phyloP scores from a whole-genome alignment of 2,888 invertebrate genomes.

The Caenorhabditis angaria region DNA sequence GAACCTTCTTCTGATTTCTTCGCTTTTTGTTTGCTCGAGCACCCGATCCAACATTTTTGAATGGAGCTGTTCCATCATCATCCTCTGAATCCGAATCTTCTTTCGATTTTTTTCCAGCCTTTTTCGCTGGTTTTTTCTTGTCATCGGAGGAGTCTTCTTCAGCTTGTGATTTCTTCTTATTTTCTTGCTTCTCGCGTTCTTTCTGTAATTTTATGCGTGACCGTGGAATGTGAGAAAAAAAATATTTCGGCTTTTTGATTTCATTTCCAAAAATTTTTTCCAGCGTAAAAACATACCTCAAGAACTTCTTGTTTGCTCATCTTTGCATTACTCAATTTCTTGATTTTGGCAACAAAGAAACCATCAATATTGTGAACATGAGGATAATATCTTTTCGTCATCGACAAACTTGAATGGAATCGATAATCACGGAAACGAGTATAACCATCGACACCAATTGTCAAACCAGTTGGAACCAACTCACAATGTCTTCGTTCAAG shows the following conservation, averaged over 20 bases:
- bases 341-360: slow-evolving; percentile 96
- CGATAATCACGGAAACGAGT: slow-evolving; percentile 77
- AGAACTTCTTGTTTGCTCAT: slow-evolving; percentile 43
- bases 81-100: slow-evolving; percentile 23
- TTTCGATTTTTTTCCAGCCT: slow-evolving; percentile 15
- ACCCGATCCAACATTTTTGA: slow-evolving; percentile 45
- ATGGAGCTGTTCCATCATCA: slow-evolving; percentile 25
- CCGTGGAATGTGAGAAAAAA: too few species aligned
- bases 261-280: too few species aligned
- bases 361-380: slow-evolving; percentile 99
- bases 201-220: slow-evolving; percentile 10
- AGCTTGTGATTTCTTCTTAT: slow-evolving; percentile 13
- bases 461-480: slow-evolving; percentile 89
- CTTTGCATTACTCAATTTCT: slow-evolving; percentile 86
- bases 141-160: slow-evolving; percentile 19
- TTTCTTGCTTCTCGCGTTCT: slow-evolving; percentile 21
- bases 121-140: slow-evolving; percentile 16
- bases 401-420: slow-evolving; percentile 88
- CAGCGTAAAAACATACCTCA: slow-evolving; percentile 16
- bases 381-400: slow-evolving; percentile 91
- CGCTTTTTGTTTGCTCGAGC: slow-evolving; percentile 50
- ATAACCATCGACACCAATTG: slow-evolving; percentile 95
- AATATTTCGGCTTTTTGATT: background rate
- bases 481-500: slow-evolving; percentile 89
- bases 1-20: slow-evolving; percentile 49